Evolutionary conservation across 2,888 invertebrate genomes (phyloP).

Genomic region (Automeris io): DNA sequence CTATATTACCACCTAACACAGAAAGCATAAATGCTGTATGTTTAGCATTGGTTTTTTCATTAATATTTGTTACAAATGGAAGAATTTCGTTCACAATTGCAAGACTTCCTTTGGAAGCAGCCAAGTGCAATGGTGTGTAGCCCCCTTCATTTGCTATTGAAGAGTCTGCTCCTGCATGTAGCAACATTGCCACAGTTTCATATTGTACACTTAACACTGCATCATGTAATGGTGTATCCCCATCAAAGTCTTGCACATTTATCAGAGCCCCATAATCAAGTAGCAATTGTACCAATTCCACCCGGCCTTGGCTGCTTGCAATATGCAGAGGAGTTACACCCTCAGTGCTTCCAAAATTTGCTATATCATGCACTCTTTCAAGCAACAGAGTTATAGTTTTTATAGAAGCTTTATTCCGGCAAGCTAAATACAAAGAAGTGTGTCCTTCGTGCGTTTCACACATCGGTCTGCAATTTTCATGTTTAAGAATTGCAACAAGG

Average conservation of each 20-base stretch:
- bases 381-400: slow-evolving; percentile 49
- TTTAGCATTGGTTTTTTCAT: slow-evolving; percentile 44
- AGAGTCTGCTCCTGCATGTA: slow-evolving; percentile 62
- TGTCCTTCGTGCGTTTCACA: slow-evolving; percentile 69
- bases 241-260: slow-evolving; percentile 66
- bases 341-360: slow-evolving; percentile 63
- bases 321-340: slow-evolving; percentile 66
- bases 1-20: slow-evolving; percentile 39
- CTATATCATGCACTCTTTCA: slow-evolving; percentile 50
- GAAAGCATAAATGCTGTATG: slow-evolving; percentile 57
- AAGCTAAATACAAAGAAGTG: slow-evolving; percentile 65
- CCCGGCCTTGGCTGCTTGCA: slow-evolving; percentile 51
- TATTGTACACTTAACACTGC: slow-evolving; percentile 45
- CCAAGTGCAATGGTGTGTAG: slow-evolving; percentile 63
- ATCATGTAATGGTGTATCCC: slow-evolving; percentile 68
- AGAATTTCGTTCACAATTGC: slow-evolving; percentile 42
- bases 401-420: slow-evolving; percentile 45
- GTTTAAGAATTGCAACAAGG: slow-evolving; percentile 47
- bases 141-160: slow-evolving; percentile 47
- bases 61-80: slow-evolving; percentile 53
- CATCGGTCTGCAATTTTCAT: slow-evolving; percentile 43
- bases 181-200: slow-evolving; percentile 41
- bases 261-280: slow-evolving; percentile 57
- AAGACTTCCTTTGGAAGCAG: slow-evolving; percentile 54
- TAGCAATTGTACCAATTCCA: slow-evolving; percentile 51